Evolutionary conservation across 92 coral and sea anemone genomes (phyloP), one percentile per base, ranked within the genome.

Genomic region (Virgularia gustaviana): DNA sequence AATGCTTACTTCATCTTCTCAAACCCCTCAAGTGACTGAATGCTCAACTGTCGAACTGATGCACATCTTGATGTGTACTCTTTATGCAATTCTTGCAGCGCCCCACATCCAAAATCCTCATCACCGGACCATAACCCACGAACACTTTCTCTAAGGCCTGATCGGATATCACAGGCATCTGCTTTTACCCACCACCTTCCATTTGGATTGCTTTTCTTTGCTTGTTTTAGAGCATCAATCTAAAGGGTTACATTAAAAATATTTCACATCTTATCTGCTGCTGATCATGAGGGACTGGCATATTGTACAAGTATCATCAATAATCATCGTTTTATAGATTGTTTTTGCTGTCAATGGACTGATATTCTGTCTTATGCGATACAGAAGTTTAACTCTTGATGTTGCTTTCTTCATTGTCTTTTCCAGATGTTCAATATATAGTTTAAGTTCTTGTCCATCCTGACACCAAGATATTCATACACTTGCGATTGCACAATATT

Each of bases 141-240:
- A 41, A 73, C 57, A 22, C 76, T 53, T 57, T 81, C 77, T 13
- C 75, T 29, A 31, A 81, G 58, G 1, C 85, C 85, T 34, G 25
- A 11, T 6, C 49, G 65, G 9, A 73, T n/a, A 74, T 81, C 77
- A 41, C 76, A 64, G 6, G 80, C 85, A 81, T 81, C 80, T 16
- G 80, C 80, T 19, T 81, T 81, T 4, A 74, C 33, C 80, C 85
- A 81, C 85, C 85, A 81, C 23, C 85, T 1, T 15, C 76, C 85
- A n/a, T 12, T 23, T 2, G 85, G 76, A 24, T 63, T 64, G 25
- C 85, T 59, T 6, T 33, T n/a, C 11, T 73, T 56, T 6, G 65
- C 66, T 35, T 80, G 31, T n/a, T 51, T 73, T 18, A 73, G 57
- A 3, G 58, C 75, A 22, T 64, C 39, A 4, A 41, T 59, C 75